Evolutionary conservation across 2,113 vertebrate species (phyloP).

Genomic region (Callionymus lyra): DNA sequence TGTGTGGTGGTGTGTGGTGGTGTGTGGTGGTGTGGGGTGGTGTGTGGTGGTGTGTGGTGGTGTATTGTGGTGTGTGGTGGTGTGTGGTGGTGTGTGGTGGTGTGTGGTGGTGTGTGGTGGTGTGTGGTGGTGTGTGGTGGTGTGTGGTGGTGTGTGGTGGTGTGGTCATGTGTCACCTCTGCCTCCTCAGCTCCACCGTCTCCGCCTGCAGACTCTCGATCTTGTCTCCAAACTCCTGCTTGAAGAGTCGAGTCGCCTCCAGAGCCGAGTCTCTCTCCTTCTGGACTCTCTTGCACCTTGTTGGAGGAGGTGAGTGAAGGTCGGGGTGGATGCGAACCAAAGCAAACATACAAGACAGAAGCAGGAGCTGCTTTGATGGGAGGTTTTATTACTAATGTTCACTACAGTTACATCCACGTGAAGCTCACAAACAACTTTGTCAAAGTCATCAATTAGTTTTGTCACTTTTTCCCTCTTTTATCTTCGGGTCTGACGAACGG

Average conservation of each 20-base stretch:
- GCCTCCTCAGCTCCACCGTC: constrained; percentile 79
- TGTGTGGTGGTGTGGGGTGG: too few species aligned
- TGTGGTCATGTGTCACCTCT: constrained; percentile 70
- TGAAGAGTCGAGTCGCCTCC: constrained; percentile 93
- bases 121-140: too few species aligned
- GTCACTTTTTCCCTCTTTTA: constrained; percentile 40
- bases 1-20: too few species aligned
- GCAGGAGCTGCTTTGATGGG: constrained; percentile 49
- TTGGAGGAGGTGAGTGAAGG: constrained; percentile 37
- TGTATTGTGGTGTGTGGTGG: too few species aligned
- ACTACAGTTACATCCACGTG: constrained; percentile 91
- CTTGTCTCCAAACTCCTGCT: constrained; percentile 96
- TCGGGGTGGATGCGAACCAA: background rate
- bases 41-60: too few species aligned
- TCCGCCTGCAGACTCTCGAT: constrained; percentile 88
- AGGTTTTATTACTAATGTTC: constrained; percentile 79
- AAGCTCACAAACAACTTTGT: constrained; percentile 78
- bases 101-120: too few species aligned
- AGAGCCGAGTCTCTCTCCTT: constrained; percentile 74
- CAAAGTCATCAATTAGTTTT: constrained; percentile 44
- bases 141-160: too few species aligned
- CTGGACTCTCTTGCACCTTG: constrained; percentile 90
- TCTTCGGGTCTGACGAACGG: too few species aligned
- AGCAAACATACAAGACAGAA: constrained; percentile 44
- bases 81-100: too few species aligned